Conservation (phyloP, 2,113 vertebrate genomes). For the Phycodurus eques region DNA sequence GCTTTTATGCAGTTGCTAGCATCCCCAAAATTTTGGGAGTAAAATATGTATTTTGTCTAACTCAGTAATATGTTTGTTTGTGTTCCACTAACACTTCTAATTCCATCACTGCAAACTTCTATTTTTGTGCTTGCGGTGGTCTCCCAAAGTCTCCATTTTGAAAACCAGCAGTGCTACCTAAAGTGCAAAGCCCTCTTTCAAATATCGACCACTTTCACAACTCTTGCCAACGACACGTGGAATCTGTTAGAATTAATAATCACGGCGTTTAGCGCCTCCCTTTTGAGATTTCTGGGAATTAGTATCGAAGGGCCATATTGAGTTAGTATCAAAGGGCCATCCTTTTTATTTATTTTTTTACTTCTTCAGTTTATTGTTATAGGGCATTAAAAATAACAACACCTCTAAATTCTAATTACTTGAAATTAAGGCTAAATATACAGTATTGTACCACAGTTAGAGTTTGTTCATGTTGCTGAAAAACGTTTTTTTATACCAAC, state of each 20-base stretch:
- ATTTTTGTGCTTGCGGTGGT: not conserved
- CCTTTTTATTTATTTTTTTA: not conserved
- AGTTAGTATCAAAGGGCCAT: not conserved
- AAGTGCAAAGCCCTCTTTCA: not conserved
- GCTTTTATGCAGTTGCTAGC: not conserved
- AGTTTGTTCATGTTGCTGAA: too few species aligned
- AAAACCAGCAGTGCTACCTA: not conserved
- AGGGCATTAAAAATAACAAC: too few species aligned
- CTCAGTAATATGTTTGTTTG: not conserved
- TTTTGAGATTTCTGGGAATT: too few species aligned
- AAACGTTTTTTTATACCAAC: not conserved
- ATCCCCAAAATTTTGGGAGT: not conserved
- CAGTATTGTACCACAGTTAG: too few species aligned
- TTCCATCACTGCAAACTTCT: not conserved
- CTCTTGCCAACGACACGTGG: not conserved
- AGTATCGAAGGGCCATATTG: too few species aligned
- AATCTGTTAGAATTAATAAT: not conserved
- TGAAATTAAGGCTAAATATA: too few species aligned
- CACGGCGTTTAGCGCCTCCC: too few species aligned
- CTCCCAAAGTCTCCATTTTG: not conserved
- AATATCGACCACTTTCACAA: not conserved
- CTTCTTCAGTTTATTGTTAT: too few species aligned
- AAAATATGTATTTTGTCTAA: not conserved
- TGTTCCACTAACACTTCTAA: not conserved
- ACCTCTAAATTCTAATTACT: too few species aligned